phyloP scores from a whole-genome alignment of 2,797 vertebrate genomes.

The Margarornis squamiger region DNA sequence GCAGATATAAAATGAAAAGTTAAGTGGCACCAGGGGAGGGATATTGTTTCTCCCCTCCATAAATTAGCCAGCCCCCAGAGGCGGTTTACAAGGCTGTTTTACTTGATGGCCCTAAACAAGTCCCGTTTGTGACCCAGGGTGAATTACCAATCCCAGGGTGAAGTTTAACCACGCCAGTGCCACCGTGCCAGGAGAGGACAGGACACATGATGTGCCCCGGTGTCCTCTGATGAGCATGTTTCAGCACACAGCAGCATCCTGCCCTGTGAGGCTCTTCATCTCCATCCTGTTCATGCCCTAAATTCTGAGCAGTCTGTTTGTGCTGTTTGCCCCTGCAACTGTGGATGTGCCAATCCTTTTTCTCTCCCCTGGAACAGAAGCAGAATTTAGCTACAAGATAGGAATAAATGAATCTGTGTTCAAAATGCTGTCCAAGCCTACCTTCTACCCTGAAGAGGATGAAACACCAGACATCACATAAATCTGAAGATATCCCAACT shows the following conservation, averaged over 20 bases:
- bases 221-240: rapidly evolving
- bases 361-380: not conserved
- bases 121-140: not conserved
- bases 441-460: not conserved
- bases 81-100: not conserved
- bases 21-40: constrained; percentile 31
- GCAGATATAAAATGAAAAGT: not conserved
- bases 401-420: not conserved
- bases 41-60: constrained; percentile 6
- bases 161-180: not conserved
- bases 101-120: not conserved
- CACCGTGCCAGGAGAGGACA: not conserved
- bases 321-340: not conserved
- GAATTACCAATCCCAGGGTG: not conserved
- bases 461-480: not conserved
- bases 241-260: not conserved
- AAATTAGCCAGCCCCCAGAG: constrained; percentile 17
- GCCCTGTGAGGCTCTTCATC: not conserved
- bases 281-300: rapidly evolving
- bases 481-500: not conserved
- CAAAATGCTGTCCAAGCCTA: not conserved
- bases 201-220: rapidly evolving
- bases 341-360: not conserved
- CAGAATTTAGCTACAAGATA: not conserved
- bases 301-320: not conserved